Evolutionary conservation across 2,888 invertebrate genomes (phyloP), one percentile per base, ranked within the genome.

Genomic region (Lepidocyrtoides sp.): DNA sequence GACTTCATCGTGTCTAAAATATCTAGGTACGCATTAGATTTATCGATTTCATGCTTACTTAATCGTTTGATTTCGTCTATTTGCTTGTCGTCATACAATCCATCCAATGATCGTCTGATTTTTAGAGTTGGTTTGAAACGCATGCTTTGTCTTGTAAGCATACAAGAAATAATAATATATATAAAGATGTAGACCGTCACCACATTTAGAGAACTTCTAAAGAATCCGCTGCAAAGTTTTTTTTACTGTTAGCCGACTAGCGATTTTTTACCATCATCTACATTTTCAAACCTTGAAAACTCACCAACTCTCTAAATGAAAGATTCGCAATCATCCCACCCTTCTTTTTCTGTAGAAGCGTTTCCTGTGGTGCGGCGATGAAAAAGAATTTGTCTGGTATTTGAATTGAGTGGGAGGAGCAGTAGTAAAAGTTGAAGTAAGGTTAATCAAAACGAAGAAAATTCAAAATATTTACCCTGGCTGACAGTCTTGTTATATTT

Each of bases 371-470:
- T 1, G 77, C 54, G 26, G 26, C 51, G 26, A 26, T 48, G 51
- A 8, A 10, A 41, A 44, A 32, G 51, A 54, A 77, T 51, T 29
- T 77, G 51, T 23, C 75, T 75, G 48, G 26, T 51, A 29, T 77
- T 51, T 29, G 20, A 77, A 77, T 29, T 14, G 51, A 51, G 77
- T 77, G 54, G 77, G 77, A 26, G 77, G 77, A 26, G 77, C n/a
- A 51, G 26, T 51, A 7, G 54, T 48, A 51, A 48, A 77, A 29
- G 29, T 29, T 51, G 51, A 77, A 10, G n/a, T 48, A 17, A 51
- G 77, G 77, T 77, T 77, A 77, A 51, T 77, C 72, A 51, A 36
- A 36, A 29, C 54, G 77, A 26, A 29, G n/a, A 12, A 77, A 77
- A 77, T 20, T 77, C 29, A n/a, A 77, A 77, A 77, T 77, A 77